Evolutionary conservation across 1,140 invertebrate species (phyloP), one percentile per base, ranked within the genome.

Genomic region (Choristoneura fumiferana): DNA sequence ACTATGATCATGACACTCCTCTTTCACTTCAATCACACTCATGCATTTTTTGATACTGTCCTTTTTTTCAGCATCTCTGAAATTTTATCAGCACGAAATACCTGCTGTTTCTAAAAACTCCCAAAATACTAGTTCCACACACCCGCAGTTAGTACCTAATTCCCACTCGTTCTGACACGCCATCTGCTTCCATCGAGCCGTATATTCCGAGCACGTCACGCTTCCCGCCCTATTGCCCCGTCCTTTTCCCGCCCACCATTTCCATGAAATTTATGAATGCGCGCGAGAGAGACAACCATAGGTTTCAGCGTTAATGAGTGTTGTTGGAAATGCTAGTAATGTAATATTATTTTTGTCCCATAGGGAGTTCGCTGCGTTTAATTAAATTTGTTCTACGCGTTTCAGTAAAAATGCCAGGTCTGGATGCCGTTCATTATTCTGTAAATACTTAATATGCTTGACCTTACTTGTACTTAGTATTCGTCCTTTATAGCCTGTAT

Each of bases 171-270:
- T 52, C 35, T 33, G 39, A 56, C 18, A 61, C 59, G 52, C 54
- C 59, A 61, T 61, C 53, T 61, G 53, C 12, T 45, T 34, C 13
- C 55, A 35, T 34, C 53, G 39, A 54, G 57, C 45, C 57, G 66
- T 63, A 61, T 71, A 71, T 73, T 73, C 65, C 34, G 63, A 63
- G 60, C 69, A 64, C 65, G 61, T 59, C 58, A 62, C 61, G 57
- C 59, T 70, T 71, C 65, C 60, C 71, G 62, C 60, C 65, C 60
- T 62, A 60, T 17, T 63, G 34, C 17, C 10, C 56, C 39, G 10
- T 76, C 73, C 33, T 45, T 52, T 9, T 73, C 52, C 8, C 22
- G n/a, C 63, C 4, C 36, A 65, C 43, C 38, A 8, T 22, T 8
- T 4, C 40, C n/a, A 33, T 6, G 4, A 14, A 22, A 53, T 29